Evolutionary conservation across 2,888 invertebrate species (phyloP), one percentile per base, ranked within the genome.

Genomic region (Noctua comes): DNA sequence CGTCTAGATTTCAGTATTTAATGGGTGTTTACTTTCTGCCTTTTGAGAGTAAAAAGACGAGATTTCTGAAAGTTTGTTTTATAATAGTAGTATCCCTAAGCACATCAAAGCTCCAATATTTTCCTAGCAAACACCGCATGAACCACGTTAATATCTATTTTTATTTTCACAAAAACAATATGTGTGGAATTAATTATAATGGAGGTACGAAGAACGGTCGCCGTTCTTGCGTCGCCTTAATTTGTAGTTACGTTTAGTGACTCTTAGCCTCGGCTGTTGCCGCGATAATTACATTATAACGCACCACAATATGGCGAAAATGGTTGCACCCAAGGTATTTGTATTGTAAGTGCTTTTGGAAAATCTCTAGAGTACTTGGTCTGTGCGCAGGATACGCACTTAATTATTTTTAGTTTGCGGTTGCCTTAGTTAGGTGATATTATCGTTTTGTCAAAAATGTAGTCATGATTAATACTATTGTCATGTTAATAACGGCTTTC

Each of bases 101-200:
- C 24, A 54, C 24, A 43, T 54, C 1, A 13, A 16, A 72, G 2
- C 16, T n/a, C 16, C 65, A 77, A 73, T 75, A 70, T 73, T 66
- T 69, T 48, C 66, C 51, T 4, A 51, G 11, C 43, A 76, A 79
- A 68, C 46, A 75, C 40, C 40, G 62, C 68, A 36, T 68, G 54
- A 78, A 72, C 68, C 40, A 51, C 68, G 59, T 62, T 73, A 11
- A 7, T 68, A 57, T 74, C 57, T 69, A 59, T 76, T 78, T 80
- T 76, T 76, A 66, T 80, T 72, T 80, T 69, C 48, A 66, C 36
- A 69, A 43, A 73, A 80, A 66, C 65, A 80, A 84, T 87, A 82
- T 85, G 86, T 88, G 85, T 85, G 87, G 80, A 88, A 88, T 85
- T 88, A 88, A 84, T 90, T 89, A 89, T 91, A 89, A 90, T 81